Percentiles rank a stretch among this genome's conserved stretches.
Conservation (phyloP, 2,888 invertebrate genomes). For the Polydrusus cervinus region DNA sequence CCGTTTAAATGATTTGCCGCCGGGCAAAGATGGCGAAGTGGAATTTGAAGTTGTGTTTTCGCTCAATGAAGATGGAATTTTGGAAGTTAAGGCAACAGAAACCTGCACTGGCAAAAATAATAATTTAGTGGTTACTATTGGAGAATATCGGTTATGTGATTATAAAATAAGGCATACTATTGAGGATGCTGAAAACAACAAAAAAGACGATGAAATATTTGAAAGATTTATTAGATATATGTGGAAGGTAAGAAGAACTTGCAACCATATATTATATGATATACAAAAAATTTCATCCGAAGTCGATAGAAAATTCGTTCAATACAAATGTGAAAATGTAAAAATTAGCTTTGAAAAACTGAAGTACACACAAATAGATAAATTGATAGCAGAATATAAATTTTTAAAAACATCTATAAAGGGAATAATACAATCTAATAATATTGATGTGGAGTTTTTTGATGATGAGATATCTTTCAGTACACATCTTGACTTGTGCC, state of each 20-base stretch:
- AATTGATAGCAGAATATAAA: conserved; percentile 3
- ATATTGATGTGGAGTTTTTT: background rate
- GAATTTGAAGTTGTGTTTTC: conserved; percentile 35
- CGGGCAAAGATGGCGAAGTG: conserved; percentile 48
- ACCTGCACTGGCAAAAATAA: conserved; percentile 47
- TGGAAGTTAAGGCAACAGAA: conserved; percentile 56
- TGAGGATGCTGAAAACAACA: conserved; percentile 45
- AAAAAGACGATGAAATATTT: conserved; percentile 47
- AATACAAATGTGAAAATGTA: conserved; percentile 15
- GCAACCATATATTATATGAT: conserved; percentile 26
- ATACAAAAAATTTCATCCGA: conserved; percentile 25
- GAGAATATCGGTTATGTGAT: conserved; percentile 50
- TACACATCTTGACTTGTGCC: background rate
- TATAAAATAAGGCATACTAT: conserved; percentile 50
- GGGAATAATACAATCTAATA: conserved; percentile 12
- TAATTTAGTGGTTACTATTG: conserved; percentile 52
- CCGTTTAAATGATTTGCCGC: conserved; percentile 51
- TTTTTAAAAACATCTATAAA: background rate
- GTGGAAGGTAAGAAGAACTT: conserved; percentile 5
- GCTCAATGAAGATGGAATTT: conserved; percentile 58
- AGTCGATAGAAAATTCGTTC: conserved; percentile 16
- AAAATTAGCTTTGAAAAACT: background rate
- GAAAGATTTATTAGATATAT: conserved; percentile 27
- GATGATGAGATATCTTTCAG: background rate
- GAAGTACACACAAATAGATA: conserved; percentile 21